phyloP scores from a whole-genome alignment of 2,888 invertebrate species.

The Ichneumoninae sp. region DNA sequence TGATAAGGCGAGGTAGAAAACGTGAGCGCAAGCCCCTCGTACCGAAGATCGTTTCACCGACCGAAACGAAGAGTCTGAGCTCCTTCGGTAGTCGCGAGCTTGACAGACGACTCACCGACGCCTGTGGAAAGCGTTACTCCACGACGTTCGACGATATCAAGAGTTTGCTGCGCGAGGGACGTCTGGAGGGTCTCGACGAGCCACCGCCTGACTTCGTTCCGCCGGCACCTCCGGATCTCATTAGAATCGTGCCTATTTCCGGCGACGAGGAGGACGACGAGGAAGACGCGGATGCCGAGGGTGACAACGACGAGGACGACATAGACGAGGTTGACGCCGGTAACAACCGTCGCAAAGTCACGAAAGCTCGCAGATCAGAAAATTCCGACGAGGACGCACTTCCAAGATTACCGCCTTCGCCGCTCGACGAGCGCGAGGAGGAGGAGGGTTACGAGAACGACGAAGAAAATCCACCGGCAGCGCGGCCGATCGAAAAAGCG shows the following conservation, averaged over 20 bases:
- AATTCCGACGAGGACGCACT: slow-evolving; percentile 30
- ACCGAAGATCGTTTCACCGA: slow-evolving; percentile 86
- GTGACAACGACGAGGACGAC: slow-evolving; percentile 85
- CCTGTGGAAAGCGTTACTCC: slow-evolving; percentile 88
- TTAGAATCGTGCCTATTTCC: slow-evolving; percentile 89
- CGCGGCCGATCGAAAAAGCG: slow-evolving; percentile 29
- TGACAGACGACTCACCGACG: slow-evolving; percentile 86
- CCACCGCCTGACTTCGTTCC: slow-evolving; percentile 87
- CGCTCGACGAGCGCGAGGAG: slow-evolving; percentile 62
- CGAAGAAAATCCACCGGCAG: slow-evolving; percentile 7
- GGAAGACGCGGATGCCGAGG: slow-evolving; percentile 85
- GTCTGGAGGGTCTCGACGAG: slow-evolving; percentile 84
- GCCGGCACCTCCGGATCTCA: slow-evolving; percentile 87
- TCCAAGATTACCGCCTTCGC: slow-evolving; percentile 57
- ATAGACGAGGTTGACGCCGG: slow-evolving; percentile 85
- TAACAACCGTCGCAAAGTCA: slow-evolving; percentile 5
- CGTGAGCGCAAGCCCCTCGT: slow-evolving; percentile 88
- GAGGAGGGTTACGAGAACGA: slow-evolving; percentile 57
- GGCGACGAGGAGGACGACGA: slow-evolving; percentile 87
- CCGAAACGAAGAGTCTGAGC: slow-evolving; percentile 84
- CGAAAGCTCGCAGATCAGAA: neutral
- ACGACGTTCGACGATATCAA: slow-evolving; percentile 92
- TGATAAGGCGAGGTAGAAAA: slow-evolving; percentile 90
- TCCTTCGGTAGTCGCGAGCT: slow-evolving; percentile 85
- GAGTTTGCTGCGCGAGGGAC: slow-evolving; percentile 90